Evolutionary conservation across 2,888 invertebrate species (phyloP).

Genomic region (Cylindroiulus punctatus): DNA sequence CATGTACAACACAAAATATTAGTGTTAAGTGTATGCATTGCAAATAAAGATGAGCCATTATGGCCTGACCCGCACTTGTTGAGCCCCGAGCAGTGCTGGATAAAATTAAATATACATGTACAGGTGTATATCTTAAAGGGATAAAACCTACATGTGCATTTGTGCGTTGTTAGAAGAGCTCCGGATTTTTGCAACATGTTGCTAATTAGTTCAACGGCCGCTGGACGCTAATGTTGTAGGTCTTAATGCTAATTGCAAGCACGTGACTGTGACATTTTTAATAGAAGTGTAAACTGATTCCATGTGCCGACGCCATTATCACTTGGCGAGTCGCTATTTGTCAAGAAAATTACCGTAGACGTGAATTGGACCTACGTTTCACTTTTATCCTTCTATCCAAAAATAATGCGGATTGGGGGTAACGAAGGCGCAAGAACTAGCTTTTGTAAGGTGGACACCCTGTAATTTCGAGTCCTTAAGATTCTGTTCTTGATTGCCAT

Average conservation of each 20-base stretch:
- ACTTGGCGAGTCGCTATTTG: neutral
- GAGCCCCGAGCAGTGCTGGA: too few relatives aligned
- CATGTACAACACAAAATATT: too few relatives aligned
- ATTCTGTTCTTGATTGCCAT: neutral
- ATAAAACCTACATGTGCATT: too few relatives aligned
- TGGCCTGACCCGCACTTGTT: too few relatives aligned
- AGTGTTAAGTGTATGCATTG: too few relatives aligned
- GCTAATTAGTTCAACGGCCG: slow-evolving; percentile 7
- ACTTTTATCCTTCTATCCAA: neutral
- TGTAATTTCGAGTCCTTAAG: neutral
- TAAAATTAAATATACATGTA: too few relatives aligned
- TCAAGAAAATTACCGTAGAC: neutral
- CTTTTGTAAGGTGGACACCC: neutral
- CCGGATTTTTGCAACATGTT: neutral
- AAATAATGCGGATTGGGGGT: neutral
- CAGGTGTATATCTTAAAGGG: too few relatives aligned
- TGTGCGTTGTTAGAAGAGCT: neutral
- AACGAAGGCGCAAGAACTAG: neutral
- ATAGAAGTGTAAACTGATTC: slow-evolving; percentile 13
- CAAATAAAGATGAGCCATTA: too few relatives aligned
- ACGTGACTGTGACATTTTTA: slow-evolving; percentile 47
- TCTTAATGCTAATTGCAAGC: slow-evolving; percentile 29
- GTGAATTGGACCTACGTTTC: neutral
- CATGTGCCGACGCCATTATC: slow-evolving; percentile 30
- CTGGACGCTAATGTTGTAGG: neutral